Evolutionary conservation across 2,797 vertebrate genomes (phyloP), one percentile per base, ranked within the genome.

Genomic region (Neostethus bicornis): DNA sequence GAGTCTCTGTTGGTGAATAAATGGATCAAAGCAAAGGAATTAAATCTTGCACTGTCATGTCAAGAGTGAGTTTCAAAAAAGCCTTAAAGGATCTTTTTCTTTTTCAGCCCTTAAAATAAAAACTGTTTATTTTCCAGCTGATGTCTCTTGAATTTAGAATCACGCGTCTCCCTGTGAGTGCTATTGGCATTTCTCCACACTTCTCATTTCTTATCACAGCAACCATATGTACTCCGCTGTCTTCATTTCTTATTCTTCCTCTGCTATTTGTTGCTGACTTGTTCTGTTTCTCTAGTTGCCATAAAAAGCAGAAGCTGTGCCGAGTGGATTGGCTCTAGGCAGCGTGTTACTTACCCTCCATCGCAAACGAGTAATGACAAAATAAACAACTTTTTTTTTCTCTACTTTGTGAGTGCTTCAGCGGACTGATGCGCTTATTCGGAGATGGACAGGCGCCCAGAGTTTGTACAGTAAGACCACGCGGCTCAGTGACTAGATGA

Each of bases 1-100:
- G 93, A 57, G 73, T 94, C 93, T 62, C 95, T 96, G 90, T 37
- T 72, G 69, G 17, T 4, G 54, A 42, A 53, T 45, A 78, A 37
- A 54, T 43, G 52, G 13, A 63, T 51, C 25, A 49, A 41, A 59
- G 28, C 11, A 59, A 31, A 62, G n/a, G 54, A 45, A 65, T 70
- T 29, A 55, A 37, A 48, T 35, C 46, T 14, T 14, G 55, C 53
- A 52, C 29, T 29, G 59, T 77, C 58, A 60, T 52, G 43, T 26
- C 29, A n/a, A 28, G 23, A 65, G 45, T 51, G 19, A 4, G 12
- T 35, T 48, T 37, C 24, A 41, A 14, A 56, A 38, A 34, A 13
- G 12, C 54, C 34, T 51, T 19, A 56, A 49, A 45, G 23, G 61
- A 49, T 64, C 49, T 16, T 31, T 14, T 29, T 19, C 31, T 38